A percentile compares a stretch with the other conserved stretches of the same genome.
phyloP scores from a whole-genome alignment of 2,888 invertebrate species.

The Amiota communis region DNA sequence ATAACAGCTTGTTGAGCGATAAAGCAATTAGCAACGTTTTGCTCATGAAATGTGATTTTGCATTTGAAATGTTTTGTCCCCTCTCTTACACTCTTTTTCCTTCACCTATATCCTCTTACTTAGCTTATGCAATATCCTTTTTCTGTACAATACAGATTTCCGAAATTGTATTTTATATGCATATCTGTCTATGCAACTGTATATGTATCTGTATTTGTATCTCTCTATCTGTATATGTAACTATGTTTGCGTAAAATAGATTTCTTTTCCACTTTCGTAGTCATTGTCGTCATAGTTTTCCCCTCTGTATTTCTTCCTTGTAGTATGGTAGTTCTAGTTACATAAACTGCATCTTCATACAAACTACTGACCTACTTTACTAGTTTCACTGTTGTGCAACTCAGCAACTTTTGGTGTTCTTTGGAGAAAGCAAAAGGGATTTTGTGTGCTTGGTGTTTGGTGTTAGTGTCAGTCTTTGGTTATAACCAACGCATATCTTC shows the following conservation, averaged over 20 bases:
- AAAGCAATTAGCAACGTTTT: constrained; percentile 62
- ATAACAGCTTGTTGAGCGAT: constrained; percentile 68
- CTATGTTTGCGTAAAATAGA: constrained; percentile 55
- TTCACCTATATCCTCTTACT: background rate
- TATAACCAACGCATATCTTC: too few relatives aligned
- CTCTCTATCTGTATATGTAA: constrained; percentile 40
- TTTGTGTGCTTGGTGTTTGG: too few relatives aligned
- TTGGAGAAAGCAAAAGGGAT: too few relatives aligned
- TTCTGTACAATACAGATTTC: background rate
- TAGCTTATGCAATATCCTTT: background rate
- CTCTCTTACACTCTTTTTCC: background rate
- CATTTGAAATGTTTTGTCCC: constrained; percentile 56
- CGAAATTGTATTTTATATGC: constrained; percentile 13
- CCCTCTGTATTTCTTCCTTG: background rate
- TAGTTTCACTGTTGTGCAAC: constrained; percentile 42
- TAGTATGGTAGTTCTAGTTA: too few relatives aligned
- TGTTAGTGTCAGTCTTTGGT: too few relatives aligned
- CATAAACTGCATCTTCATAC: constrained; percentile 21
- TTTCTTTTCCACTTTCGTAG: constrained; percentile 58
- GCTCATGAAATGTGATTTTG: constrained; percentile 62
- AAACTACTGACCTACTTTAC: constrained; percentile 62
- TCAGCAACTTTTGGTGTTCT: too few relatives aligned
- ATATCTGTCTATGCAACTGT: background rate
- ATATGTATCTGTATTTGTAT: background rate
- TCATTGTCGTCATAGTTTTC: constrained; percentile 22